Base-by-base conservation (phyloP, 2,113 vertebrate genomes). In the Myotis lucifugus region DNA sequence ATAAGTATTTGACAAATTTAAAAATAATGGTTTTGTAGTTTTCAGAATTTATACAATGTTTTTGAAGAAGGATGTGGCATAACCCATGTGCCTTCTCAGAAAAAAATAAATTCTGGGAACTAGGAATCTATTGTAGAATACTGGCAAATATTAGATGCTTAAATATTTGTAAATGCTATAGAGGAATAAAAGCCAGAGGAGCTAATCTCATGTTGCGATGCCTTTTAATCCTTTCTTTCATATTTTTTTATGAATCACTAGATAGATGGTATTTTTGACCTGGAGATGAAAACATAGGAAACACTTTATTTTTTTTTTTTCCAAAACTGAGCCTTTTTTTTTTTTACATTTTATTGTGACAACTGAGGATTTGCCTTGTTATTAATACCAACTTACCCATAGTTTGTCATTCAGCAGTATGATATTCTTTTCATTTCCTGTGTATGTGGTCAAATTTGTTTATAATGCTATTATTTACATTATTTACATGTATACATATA, bases 251-350 rank as follows among this genome's bases (percentile, higher is more conserved):
- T 14, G 61, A 64, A 64, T 64, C 14, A n/a, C n/a, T 70, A 59
- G 8, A 89, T 72, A 90, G 76, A n/a, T 40, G 14, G 11, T 59
- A 90, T 59, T 5, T 86, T 67, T 83, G 32, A 93, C n/a, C 14
- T 85, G 27, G 12, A 83, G 12, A 54, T 85, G 11, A 95, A 96
- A 81, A 29, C 54, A 27, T 72, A 79, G 61, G 82, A 88, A 89
- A 34, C 0, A 15, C 0, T 83, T 94, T 59, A 48, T 93, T 18
- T 50, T 70, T 72, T 50, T 70, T 72, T 61, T 85, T 69, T 70
- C 77, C 46, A 91, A 93, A 78, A 6, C 72, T 56, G 0, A 73
- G 18, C 6, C 42, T 42, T 61, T 70, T 77, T 52, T 73, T 42
- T 42, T 2, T 46, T n/a, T 17, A 34, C 23, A 94, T 56, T 86